phyloP scores from a whole-genome alignment of 30 jellyfish, hydroid and myxozoan genomes.

The Rhopilema esculentum region DNA sequence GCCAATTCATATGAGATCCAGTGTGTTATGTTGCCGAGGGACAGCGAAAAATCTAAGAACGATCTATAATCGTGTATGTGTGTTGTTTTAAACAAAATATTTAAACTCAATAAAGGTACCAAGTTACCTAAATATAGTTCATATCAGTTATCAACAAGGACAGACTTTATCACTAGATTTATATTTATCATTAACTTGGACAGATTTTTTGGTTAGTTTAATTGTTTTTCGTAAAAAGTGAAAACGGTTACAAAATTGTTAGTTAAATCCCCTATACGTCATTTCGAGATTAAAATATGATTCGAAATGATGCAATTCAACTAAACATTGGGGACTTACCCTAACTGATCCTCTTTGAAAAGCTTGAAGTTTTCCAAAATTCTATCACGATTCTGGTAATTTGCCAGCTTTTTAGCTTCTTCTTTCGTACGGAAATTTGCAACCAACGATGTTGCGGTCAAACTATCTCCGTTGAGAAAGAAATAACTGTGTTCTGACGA shows the following conservation, averaged over 20 bases:
- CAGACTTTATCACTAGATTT: too few species aligned
- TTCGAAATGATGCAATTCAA: not conserved
- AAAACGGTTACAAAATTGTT: not conserved
- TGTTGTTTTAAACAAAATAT: too few species aligned
- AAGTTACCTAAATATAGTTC: too few species aligned
- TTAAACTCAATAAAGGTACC: too few species aligned
- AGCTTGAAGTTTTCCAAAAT: not conserved
- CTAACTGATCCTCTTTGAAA: not conserved
- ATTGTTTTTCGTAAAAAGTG: too few species aligned
- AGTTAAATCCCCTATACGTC: not conserved
- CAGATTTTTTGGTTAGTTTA: too few species aligned
- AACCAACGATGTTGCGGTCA: conserved; percentile 2
- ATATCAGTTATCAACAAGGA: too few species aligned
- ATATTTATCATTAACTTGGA: too few species aligned
- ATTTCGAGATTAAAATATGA: not conserved
- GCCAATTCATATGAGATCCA: too few species aligned
- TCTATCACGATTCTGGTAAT: not conserved
- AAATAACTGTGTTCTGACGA: not conserved
- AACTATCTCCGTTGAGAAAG: not conserved
- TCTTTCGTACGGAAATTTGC: not conserved
- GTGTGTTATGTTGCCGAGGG: too few species aligned
- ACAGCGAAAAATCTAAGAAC: too few species aligned
- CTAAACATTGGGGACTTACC: not conserved
- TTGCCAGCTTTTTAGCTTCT: not conserved
- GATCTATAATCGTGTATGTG: too few species aligned